A percentile compares a stretch with the other conserved stretches of the same genome.
Evolutionary conservation across 2,113 vertebrate genomes (phyloP).

Genomic region (Hypocryptadius cinnamomeus): DNA sequence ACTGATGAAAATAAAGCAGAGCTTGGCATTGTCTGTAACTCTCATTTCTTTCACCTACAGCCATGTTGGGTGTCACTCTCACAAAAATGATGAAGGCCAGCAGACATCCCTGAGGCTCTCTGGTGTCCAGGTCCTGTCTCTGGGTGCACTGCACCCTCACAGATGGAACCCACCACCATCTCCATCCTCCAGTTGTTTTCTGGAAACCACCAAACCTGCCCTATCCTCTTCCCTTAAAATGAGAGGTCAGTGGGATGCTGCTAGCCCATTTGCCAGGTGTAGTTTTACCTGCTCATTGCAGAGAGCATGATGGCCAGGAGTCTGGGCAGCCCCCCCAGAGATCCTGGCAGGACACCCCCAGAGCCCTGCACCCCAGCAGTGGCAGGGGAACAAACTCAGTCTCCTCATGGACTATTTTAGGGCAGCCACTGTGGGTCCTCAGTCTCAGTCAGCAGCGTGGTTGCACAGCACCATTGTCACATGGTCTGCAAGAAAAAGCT

Average conservation of each 20-base stretch:
- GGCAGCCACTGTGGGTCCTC: background rate
- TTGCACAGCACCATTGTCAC: background rate
- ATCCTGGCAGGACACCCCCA: background rate
- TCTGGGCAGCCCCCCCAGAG: background rate
- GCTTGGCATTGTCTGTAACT: constrained; percentile 1
- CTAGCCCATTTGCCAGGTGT: background rate
- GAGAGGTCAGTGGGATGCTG: background rate
- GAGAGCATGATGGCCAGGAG: background rate
- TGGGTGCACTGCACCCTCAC: fast-evolving
- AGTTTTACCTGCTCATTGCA: background rate
- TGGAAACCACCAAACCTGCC: background rate
- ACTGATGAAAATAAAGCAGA: constrained; percentile 49
- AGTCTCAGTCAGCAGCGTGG: background rate
- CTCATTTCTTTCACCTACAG: background rate
- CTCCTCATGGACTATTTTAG: fast-evolving
- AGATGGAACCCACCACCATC: background rate
- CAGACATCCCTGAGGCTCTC: background rate
- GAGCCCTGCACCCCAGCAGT: background rate
- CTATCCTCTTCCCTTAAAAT: no score
- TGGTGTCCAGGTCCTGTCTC: background rate
- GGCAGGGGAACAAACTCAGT: background rate
- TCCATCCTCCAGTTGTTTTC: background rate
- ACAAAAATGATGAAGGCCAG: background rate
- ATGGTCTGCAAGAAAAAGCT: background rate
- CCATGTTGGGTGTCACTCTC: fast-evolving